phyloP scores from a whole-genome alignment of 1,140 invertebrate species.

The Pristionchus pacificus region DNA sequence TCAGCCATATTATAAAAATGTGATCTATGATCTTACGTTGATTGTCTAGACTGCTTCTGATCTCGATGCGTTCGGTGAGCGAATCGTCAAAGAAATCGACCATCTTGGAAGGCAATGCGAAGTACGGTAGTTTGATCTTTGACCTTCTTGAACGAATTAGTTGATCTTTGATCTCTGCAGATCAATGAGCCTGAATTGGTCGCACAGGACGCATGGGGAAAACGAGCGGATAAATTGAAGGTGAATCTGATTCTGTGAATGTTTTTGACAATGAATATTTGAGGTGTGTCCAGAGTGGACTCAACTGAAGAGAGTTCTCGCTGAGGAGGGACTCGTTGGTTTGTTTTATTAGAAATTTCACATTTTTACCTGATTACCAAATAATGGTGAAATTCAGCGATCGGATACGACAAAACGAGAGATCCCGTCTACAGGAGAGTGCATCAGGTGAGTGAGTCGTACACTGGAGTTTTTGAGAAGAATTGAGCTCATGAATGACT shows the following conservation, averaged over 20 bases:
- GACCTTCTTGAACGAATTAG: no score
- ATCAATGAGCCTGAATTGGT: background rate
- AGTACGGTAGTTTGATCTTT: no score
- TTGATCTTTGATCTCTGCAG: background rate
- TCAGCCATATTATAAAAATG: background rate
- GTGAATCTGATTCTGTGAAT: no score
- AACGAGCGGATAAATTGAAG: background rate
- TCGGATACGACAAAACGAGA: constrained; percentile 62
- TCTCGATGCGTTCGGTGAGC: constrained; percentile 61
- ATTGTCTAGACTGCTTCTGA: constrained; percentile 57
- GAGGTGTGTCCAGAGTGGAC: constrained; percentile 64
- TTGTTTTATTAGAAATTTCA: background rate
- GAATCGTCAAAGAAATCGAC: constrained; percentile 63
- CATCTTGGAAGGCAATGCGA: constrained; percentile 63
- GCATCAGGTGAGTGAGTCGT: constrained; percentile 60
- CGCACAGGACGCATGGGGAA: background rate
- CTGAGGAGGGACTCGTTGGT: constrained; percentile 65
- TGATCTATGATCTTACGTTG: background rate
- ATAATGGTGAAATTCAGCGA: constrained; percentile 20
- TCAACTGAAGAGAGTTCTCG: constrained; percentile 63
- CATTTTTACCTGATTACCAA: background rate
- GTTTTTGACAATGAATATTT: no score
- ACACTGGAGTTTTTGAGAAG: background rate
- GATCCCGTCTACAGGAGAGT: constrained; percentile 60
- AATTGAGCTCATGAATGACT: background rate